Evolutionary conservation across 64 coral and sea anemone species (phyloP).

Genomic region (Cladopsammia gracilis): DNA sequence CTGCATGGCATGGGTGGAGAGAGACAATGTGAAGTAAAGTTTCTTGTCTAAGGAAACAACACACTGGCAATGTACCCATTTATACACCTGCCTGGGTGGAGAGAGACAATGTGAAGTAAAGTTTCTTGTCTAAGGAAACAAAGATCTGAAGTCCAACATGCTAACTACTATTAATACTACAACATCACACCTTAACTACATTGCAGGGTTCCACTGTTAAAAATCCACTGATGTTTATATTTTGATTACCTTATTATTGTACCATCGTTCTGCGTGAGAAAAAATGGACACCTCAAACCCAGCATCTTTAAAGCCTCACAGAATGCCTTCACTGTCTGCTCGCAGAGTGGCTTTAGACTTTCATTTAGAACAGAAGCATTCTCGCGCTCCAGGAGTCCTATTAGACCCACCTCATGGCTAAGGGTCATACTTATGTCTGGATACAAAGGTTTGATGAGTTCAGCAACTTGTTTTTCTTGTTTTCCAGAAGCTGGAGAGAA

Average conservation of each 20-base stretch:
- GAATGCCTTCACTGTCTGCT: constrained; percentile 74
- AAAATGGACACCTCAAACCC: constrained; percentile 85
- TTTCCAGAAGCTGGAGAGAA: constrained; percentile 78
- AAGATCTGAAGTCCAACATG: no score
- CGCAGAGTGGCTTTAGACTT: constrained; percentile 87
- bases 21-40: no score
- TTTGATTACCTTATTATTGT: constrained; percentile 82
- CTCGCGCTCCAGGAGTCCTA: constrained; percentile 91
- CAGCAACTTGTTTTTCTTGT: constrained; percentile 81
- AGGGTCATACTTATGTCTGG: constrained; percentile 87
- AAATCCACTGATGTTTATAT: no score
- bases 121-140: no score
- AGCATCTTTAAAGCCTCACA: constrained; percentile 54
- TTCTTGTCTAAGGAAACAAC: no score
- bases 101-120: no score
- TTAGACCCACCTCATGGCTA: constrained; percentile 81
- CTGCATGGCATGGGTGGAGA: no score
- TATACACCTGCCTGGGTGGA: no score
- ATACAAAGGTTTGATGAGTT: constrained; percentile 57
- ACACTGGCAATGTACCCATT: no score
- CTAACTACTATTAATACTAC: no score
- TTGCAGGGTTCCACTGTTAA: no score
- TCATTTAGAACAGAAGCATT: constrained; percentile 97
- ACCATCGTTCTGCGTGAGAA: constrained; percentile 98
- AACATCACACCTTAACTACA: no score